Evolutionary conservation across 2,113 vertebrate genomes (phyloP), one percentile per base, ranked within the genome.

Genomic region (Tympanuchus pallidicinctus): DNA sequence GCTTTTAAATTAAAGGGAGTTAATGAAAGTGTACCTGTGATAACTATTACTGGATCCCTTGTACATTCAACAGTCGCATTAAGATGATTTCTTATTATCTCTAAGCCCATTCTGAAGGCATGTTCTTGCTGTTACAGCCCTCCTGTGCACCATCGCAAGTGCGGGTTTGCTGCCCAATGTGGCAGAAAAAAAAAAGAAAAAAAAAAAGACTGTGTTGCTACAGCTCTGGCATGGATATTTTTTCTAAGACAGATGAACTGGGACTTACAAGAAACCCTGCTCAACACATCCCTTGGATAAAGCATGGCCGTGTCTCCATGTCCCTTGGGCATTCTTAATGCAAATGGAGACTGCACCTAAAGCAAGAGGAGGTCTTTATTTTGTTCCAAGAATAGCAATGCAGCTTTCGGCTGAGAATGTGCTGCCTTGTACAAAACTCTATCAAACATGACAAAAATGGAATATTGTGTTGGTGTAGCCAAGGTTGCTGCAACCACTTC

Each of bases 1-100:
- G 91, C 82, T 96, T 96, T 95, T 96, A 96, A 97, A 97, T 96
- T 95, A 96, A 95, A 74, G 89, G 70, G 42, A 92, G 93, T 94
- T 97, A 96, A 96, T 96, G 92, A 96, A 96, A 96, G 90, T 91
- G 80, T 92, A 95, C 93, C 95, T 92, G 90, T 84, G 95, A 59
- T 93, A 94, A 93, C 94, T 90, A 91, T 94, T 96, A 88, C 86
- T 6, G 3, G 63, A 83, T 90, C 89, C 92, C 92, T 73, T 88
- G 92, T 83, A 95, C 92, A 82, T 88, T 92, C 82, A 95, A 64
- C 60, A 87, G 94, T 78, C 82, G 0, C 93, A 95, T 97, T 96
- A 95, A 82, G 92, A 93, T 95, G 95, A 96, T 96, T 93, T 94
- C 93, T 96, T 92, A 45, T 88, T 92, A 88, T 79, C 85, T 95